Base-by-base conservation (phyloP, 30 jellyfish, hydroid and myxozoan species). In the Hydractinia echinata region DNA sequence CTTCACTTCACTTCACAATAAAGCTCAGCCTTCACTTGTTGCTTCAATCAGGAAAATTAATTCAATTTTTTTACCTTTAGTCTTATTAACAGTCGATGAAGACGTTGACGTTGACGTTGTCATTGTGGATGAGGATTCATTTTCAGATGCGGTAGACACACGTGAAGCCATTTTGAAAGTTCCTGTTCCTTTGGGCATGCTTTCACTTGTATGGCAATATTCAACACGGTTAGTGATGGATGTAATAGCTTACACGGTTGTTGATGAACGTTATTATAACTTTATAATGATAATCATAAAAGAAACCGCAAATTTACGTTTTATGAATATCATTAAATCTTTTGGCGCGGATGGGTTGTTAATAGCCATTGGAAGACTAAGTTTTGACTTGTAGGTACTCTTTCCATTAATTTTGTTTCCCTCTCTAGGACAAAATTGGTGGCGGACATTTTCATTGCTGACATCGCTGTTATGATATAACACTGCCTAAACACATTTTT, bases 261-360 rank as follows among this genome's bases (percentile, higher is more conserved):
- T 13, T 58, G 15, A 58, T 58, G 69, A 16, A 58, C 19, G 19
- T 58, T 16, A 58, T 58, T 58, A 13, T 11, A 58, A 13, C 69
- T 58, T 58, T 58, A 0, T 58, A 11, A 58, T 58, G 69, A 58
- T 58, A 58, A 58, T 58, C 69, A 58, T 58, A 58, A 58, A 58
- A 58, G 69, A 58, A 58, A 58, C 15, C 3, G 69, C 44, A 58
- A 58, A 58, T 58, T 58, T 58, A 3, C 69, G 69, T 58, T 58
- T 58, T 58, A 16, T 58, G 69, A 58, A 11, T 58, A 58, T 58
- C 69, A 58, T 58, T 58, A 58, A 58, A 58, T 58, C 69, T 58
- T 58, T 58, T 58, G 69, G 69, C 69, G 69, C 69, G 19, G 69
- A 58, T 58, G 69, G 19, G 69, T 58, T 58, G 69, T n/a, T n/a